phyloP scores from a whole-genome alignment of 2,797 vertebrate species.

The Onychomys torridus region DNA sequence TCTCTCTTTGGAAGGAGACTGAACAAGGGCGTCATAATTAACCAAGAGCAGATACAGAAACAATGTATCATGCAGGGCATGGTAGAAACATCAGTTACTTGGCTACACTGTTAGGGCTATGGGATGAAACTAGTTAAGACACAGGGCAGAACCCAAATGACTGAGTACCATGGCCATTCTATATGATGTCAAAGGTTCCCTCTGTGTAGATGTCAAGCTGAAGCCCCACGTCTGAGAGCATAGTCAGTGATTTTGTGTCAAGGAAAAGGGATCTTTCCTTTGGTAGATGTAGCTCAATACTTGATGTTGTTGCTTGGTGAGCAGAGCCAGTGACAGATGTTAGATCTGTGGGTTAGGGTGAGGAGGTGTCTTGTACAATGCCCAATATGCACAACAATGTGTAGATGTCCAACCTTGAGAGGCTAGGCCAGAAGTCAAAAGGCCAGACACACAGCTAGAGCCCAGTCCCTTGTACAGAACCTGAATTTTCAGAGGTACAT shows the following conservation, averaged over 20 bases:
- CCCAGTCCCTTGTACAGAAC: not conserved
- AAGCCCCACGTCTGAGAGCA: not conserved
- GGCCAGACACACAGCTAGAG: not conserved
- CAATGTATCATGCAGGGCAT: not conserved
- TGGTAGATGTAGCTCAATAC: not conserved
- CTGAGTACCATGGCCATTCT: not conserved
- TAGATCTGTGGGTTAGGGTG: not conserved
- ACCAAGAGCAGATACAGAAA: not conserved
- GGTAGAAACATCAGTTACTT: not conserved
- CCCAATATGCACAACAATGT: not conserved
- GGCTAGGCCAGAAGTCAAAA: not conserved
- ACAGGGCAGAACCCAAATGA: not conserved
- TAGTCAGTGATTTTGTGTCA: not conserved
- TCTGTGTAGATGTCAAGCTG: not conserved
- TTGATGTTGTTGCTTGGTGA: not conserved
- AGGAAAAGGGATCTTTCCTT: not conserved
- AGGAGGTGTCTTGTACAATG: not conserved
- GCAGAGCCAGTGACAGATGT: not conserved
- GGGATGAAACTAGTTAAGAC: slow-evolving; percentile 37
- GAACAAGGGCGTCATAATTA: not conserved
- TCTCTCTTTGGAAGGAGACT: not conserved
- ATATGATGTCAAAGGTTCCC: not conserved
- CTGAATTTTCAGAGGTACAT: not conserved
- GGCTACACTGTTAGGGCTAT: not conserved
- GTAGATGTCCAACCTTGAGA: not conserved